Percentiles rank a stretch among this genome's conserved stretches.
These are phyloP conservation scores for Cheilosia pagana DNA, from an alignment of 2,888 invertebrate species.

Conservation along the genomic window DNA sequence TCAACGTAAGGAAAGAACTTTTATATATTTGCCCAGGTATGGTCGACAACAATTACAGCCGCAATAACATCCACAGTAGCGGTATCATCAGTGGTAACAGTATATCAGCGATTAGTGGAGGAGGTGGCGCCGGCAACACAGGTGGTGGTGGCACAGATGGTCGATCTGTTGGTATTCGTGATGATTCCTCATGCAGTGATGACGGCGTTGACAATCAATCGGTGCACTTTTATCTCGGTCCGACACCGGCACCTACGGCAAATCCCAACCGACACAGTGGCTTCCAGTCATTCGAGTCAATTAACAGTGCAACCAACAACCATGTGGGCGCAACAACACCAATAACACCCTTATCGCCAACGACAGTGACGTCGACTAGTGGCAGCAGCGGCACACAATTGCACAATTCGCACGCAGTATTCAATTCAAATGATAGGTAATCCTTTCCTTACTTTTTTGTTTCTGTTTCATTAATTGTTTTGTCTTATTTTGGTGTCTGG, in stretches of 20 bases:
- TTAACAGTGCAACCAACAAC: constrained; percentile 52
- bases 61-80: constrained; percentile 77
- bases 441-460: constrained; percentile 16
- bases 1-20: constrained; percentile 80
- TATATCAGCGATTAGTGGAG: constrained; percentile 74
- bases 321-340: constrained; percentile 63
- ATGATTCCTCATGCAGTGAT: constrained; percentile 82
- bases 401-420: constrained; percentile 76
- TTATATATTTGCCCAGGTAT: constrained; percentile 80
- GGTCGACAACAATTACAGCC: constrained; percentile 79
- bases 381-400: constrained; percentile 58
- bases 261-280: constrained; percentile 57
- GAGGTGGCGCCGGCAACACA: constrained; percentile 58
- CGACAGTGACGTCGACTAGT: constrained; percentile 51
- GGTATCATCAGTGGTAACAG: constrained; percentile 74
- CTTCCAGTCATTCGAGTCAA: constrained; percentile 61
- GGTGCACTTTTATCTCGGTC: constrained; percentile 79
- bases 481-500: constrained; percentile 5
- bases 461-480: neutral
- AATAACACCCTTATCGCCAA: constrained; percentile 60
- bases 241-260: constrained; percentile 72
- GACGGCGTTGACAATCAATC: constrained; percentile 80
- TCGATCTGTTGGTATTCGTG: constrained; percentile 78
- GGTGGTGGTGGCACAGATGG: constrained; percentile 77
- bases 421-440: constrained; percentile 78